A percentile compares a stretch with the other conserved stretches of the same genome.
Evolutionary conservation across 2,888 invertebrate species (phyloP).

Genomic region (Caenorhabditis sp.): DNA sequence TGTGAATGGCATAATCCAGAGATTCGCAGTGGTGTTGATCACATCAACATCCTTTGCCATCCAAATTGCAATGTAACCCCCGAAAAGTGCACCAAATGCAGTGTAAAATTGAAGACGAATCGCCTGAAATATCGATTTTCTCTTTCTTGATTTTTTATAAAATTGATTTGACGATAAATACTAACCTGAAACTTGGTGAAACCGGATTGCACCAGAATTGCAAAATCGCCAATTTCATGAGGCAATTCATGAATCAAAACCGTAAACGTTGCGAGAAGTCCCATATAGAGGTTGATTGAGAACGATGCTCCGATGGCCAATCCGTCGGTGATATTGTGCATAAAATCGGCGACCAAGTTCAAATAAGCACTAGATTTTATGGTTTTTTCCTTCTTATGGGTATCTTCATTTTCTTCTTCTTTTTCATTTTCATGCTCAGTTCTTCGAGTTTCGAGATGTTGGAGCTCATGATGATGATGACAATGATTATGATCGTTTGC

Average conservation of each 20-base stretch:
- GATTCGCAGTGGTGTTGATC: constrained; percentile 76
- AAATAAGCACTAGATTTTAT: constrained; percentile 81
- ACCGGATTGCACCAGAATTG: constrained; percentile 95
- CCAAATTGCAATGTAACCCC: constrained; percentile 73
- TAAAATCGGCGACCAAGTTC: constrained; percentile 95
- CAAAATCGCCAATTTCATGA: constrained; percentile 99
- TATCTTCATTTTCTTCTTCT: constrained; percentile 3
- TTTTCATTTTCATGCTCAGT: not conserved
- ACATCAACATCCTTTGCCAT: constrained; percentile 41
- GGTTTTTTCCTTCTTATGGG: constrained; percentile 9
- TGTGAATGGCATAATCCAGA: constrained; percentile 88
- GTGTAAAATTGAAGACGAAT: constrained; percentile 92
- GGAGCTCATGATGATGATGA: constrained; percentile 74
- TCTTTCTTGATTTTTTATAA: not conserved
- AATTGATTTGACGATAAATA: no score
- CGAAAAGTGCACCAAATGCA: constrained; percentile 90
- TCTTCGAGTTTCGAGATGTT: no score
- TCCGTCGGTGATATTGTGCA: constrained; percentile 98
- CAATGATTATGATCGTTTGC: constrained; percentile 75
- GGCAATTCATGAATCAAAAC: constrained; percentile 97
- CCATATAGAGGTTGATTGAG: constrained; percentile 50
- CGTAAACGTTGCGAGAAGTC: constrained; percentile 85
- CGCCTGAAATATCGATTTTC: constrained; percentile 76
- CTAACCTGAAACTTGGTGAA: constrained; percentile 84
- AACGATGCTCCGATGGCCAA: constrained; percentile 93